Evolutionary conservation across 2,113 vertebrate species (phyloP), one percentile per base, ranked within the genome.

Genomic region (Sorex araneus): DNA sequence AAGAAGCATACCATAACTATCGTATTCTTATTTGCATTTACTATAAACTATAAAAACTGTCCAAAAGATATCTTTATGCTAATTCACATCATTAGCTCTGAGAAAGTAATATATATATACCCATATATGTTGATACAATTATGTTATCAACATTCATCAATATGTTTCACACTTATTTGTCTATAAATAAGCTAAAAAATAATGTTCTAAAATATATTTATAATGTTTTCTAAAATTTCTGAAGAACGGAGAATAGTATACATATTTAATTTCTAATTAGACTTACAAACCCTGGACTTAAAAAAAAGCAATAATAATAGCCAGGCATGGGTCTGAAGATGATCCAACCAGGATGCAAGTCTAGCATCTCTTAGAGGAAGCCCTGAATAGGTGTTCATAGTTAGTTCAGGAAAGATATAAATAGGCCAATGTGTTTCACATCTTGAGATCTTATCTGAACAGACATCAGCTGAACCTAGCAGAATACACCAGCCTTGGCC

Each of bases 1-100:
- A 81, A 87, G 84, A 63, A 71, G n/a, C n/a, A n/a, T n/a, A n/a
- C n/a, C 81, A 69, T 67, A 1, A 71, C 8, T 73, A 16, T 3
- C 60, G 1, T 63, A 34, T 30, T 73, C 10, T 77, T 89, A 79
- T n/a, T 91, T 67, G 40, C 54, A 83, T 80, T 80, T 77, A 45
- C 25, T 36, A 34, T 43, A 9, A 30, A 3, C 25, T 78, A 10
- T 9, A 47, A 28, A 64, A 47, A 5, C 19, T 40, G 18, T 54
- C 5, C 28, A 76, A 83, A 71, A 76, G n/a, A 69, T 21, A 25
- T 79, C 45, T 64, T 64, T 19, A 47, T 67, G 34, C 73, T 3
- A 77, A 84, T 66, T 87, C 3, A 71, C 28, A 3, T 34, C 28
- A 18, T 64, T 45, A 69, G 23, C 28, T 85, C 25, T 11, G 3